These are phyloP conservation scores for Teleiodes luculella DNA, from an alignment of 2,888 invertebrate genomes.

Conservation along the genomic window DNA sequence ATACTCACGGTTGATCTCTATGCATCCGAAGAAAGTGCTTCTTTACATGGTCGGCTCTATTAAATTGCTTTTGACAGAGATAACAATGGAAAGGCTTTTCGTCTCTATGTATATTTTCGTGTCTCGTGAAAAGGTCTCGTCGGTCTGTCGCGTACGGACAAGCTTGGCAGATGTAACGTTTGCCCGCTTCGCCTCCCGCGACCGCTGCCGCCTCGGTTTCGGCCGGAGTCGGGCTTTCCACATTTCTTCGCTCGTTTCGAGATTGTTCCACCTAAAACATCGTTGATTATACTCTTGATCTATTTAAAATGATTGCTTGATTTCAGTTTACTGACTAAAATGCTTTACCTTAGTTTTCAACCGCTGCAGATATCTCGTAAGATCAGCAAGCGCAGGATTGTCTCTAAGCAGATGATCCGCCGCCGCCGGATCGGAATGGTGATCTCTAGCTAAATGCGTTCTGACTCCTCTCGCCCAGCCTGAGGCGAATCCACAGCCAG, in stretches of 20 bases:
- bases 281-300: background rate
- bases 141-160: slow-evolving; percentile 96
- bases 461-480: slow-evolving; percentile 87
- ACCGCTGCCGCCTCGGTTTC: slow-evolving; percentile 22
- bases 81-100: slow-evolving; percentile 97
- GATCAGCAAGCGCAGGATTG: slow-evolving; percentile 86
- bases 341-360: slow-evolving; percentile 82
- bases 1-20: slow-evolving; percentile 83
- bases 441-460: slow-evolving; percentile 85
- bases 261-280: slow-evolving; percentile 65
- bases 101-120: slow-evolving; percentile 95
- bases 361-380: slow-evolving; percentile 83
- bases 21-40: slow-evolving; percentile 96
- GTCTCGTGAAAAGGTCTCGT: slow-evolving; percentile 92
- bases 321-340: no score
- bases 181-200: slow-evolving; percentile 27
- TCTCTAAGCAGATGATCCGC: slow-evolving; percentile 82
- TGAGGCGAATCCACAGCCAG: slow-evolving; percentile 86
- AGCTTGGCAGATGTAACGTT: slow-evolving; percentile 86
- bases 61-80: slow-evolving; percentile 94
- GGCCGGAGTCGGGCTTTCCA: slow-evolving; percentile 23
- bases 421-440: slow-evolving; percentile 82
- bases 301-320: no score
- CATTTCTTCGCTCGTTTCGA: slow-evolving; percentile 46
- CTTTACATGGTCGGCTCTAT: slow-evolving; percentile 95